phyloP scores from a whole-genome alignment of 2,113 vertebrate species.

The Chlorodrepanis virens region DNA sequence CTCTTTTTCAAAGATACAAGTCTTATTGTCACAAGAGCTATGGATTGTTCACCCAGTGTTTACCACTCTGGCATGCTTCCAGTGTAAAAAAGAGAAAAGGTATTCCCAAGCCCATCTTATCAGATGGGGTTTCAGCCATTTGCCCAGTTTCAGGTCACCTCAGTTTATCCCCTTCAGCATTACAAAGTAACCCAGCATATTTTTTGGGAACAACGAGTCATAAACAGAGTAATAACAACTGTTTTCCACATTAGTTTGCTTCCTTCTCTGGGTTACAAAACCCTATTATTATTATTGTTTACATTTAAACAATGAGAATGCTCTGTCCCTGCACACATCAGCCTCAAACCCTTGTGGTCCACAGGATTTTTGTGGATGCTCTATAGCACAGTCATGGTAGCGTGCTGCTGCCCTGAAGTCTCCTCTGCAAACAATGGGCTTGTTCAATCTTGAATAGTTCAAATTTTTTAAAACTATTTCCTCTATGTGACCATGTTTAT shows the following conservation, averaged over 20 bases:
- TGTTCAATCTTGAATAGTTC: not conserved
- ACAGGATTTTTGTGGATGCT: not conserved
- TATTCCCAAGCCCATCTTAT: not conserved
- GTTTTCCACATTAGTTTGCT: slow-evolving; percentile 39
- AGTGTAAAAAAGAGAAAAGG: not conserved
- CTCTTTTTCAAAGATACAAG: not conserved
- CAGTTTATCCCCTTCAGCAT: not conserved
- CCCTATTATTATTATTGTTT: slow-evolving; percentile 22
- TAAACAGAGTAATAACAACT: slow-evolving; percentile 7
- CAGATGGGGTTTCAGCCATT: not conserved
- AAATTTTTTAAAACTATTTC: not conserved
- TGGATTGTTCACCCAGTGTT: not conserved
- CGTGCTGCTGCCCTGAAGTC: not conserved
- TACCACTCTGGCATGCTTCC: not conserved
- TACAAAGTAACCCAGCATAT: not conserved
- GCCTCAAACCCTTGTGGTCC: accelerated
- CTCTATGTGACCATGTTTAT: not conserved
- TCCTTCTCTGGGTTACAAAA: not conserved
- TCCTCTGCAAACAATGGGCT: not conserved
- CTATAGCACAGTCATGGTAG: not conserved
- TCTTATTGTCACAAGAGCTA: not conserved
- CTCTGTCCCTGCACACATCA: not conserved
- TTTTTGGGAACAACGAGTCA: not conserved
- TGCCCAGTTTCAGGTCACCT: not conserved
- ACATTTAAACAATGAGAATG: slow-evolving; percentile 25